phyloP scores from a whole-genome alignment of 2,797 vertebrate genomes.

The Microhierax caerulescens region DNA sequence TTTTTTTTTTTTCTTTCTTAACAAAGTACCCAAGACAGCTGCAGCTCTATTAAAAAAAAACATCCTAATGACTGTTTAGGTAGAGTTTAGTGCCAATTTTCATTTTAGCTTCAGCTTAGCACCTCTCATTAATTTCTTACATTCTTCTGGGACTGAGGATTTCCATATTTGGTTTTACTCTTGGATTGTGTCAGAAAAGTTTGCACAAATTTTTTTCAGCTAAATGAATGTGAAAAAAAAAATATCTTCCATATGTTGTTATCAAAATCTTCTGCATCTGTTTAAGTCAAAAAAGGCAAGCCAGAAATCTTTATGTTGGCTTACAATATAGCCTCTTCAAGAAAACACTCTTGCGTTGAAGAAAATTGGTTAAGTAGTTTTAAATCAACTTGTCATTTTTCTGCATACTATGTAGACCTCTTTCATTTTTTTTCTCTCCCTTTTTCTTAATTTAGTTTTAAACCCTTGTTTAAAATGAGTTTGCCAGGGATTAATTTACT shows the following conservation, averaged over 20 bases:
- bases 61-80: neutral
- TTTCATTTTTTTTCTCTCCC: neutral
- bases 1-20: neutral
- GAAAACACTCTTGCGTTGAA: neutral
- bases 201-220: constrained; percentile 26
- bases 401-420: neutral
- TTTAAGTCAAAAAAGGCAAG: constrained; percentile 48
- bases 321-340: neutral
- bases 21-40: neutral
- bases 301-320: constrained; percentile 24
- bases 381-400: constrained; percentile 43
- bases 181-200: constrained; percentile 44
- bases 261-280: constrained; percentile 42
- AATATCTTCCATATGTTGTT: constrained; percentile 57
- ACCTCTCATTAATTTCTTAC: constrained; percentile 43
- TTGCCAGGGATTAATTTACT: constrained; percentile 26
- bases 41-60: constrained; percentile 3
- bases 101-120: constrained; percentile 19
- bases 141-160: constrained; percentile 2
- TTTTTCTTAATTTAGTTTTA: constrained; percentile 23
- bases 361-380: constrained; percentile 17
- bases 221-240: constrained; percentile 14
- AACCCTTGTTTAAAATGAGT: constrained; percentile 9
- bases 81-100: constrained; percentile 10
- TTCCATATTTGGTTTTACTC: constrained; percentile 58